These are phyloP conservation scores for Clunio marinus DNA, from an alignment of 2,888 invertebrate genomes.

Conservation along the genomic window DNA sequence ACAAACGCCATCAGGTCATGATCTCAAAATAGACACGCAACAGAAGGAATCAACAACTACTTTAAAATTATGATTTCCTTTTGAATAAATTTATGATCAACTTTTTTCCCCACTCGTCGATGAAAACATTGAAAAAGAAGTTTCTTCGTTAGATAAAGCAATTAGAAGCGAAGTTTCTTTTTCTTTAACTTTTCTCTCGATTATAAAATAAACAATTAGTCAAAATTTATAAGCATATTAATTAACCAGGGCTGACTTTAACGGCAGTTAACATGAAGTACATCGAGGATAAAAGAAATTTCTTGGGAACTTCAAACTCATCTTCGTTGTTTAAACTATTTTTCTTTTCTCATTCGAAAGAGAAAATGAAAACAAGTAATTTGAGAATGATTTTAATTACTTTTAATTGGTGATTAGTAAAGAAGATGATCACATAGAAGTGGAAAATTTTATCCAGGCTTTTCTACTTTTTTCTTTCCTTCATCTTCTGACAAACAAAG, in stretches of 20 bases:
- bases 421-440: constrained; percentile 25
- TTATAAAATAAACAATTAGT: constrained; percentile 39
- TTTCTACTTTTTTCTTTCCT: neutral
- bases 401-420: constrained; percentile 24
- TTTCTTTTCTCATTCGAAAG: neutral
- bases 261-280: constrained; percentile 18
- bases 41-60: constrained; percentile 27
- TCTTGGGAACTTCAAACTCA: neutral
- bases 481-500: constrained; percentile 22
- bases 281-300: neutral
- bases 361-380: constrained; percentile 33
- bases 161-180: neutral
- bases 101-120: neutral
- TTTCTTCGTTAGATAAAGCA: neutral
- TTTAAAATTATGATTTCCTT: constrained; percentile 40
- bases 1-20: neutral
- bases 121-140: too few species aligned
- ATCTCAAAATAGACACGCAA: constrained; percentile 19
- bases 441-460: constrained; percentile 22
- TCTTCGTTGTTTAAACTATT: constrained; percentile 7
- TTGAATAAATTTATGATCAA: constrained; percentile 38
- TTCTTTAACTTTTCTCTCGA: neutral
- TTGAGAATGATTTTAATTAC: constrained; percentile 38
- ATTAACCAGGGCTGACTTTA: constrained; percentile 36
- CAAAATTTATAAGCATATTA: constrained; percentile 39